Evolutionary conservation across 2,797 vertebrate species (phyloP), one percentile per base, ranked within the genome.

Genomic region (Halcyon badia): DNA sequence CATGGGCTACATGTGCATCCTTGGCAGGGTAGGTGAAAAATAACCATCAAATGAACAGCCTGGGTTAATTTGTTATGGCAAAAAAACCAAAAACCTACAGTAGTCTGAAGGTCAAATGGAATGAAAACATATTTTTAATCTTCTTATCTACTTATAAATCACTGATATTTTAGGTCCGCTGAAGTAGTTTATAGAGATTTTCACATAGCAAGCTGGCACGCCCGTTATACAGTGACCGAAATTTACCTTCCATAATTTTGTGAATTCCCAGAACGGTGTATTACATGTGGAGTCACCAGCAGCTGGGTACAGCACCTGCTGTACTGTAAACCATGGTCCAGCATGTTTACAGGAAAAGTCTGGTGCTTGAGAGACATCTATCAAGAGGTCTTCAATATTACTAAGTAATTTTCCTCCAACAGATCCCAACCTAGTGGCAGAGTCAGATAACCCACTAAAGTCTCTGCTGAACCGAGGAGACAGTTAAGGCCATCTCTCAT

Each of bases 141-240:
- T 72, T 92, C 95, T 97, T 96, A 97, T 85, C 94, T 96, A 51
- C 92, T 96, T 96, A 95, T 4, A 83, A 90, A 94, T 84, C 75
- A 95, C 75, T 93, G 88, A 85, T 94, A 90, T 93, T 96, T 94
- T 92, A 86, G 49, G 66, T 73, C 58, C 0, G 0, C 86, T 89
- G 17, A 83, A 87, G 68, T 75, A 0, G 83, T 78, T 96, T 85
- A 80, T 37, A 80, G 90, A 94, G 88, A 96, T 95, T 96, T 94
- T 89, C 88, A 85, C 44, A 83, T 44, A 58, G 57, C 65, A 94
- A 94, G 89, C 94, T 92, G 93, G 68, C 57, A 58, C 69, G 86
- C 37, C 62, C 87, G 35, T 83, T 70, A 60, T 7, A 75, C 26
- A 58, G 5, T 97, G 88, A 96, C 97, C 93, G 85, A 71, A 75